Conservation (phyloP, 2,797 vertebrate genomes). For the Sebastiscus albofasciatus region DNA sequence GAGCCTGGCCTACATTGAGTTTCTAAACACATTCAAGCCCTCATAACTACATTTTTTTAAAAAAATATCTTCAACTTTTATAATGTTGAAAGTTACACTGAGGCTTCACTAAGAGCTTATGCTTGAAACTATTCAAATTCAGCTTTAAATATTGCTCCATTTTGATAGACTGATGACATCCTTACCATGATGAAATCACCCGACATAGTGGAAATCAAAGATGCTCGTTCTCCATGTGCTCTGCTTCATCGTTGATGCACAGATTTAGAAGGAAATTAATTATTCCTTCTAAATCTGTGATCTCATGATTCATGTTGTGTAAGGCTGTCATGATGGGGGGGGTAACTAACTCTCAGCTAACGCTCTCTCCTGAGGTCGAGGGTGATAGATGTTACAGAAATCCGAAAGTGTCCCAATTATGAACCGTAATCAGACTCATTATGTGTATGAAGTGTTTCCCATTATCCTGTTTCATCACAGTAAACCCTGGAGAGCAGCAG, state of each 20-base stretch:
- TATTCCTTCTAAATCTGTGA: conserved; percentile 7
- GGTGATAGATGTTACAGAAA: background rate
- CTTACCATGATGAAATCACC: conserved; percentile 39
- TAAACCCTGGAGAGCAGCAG: conserved; percentile 2
- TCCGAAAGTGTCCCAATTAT: background rate
- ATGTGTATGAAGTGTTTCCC: background rate
- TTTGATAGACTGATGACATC: conserved; percentile 16
- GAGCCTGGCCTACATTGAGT: background rate
- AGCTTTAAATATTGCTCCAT: background rate
- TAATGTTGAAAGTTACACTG: background rate
- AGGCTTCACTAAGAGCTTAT: background rate
- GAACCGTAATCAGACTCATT: conserved; percentile 7
- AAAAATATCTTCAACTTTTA: background rate
- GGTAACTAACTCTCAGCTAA: background rate
- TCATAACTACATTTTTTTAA: background rate
- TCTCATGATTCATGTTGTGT: background rate
- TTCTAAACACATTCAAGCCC: background rate
- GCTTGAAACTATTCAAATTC: background rate
- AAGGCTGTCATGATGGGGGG: background rate
- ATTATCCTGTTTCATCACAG: conserved; percentile 18
- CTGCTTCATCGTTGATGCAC: background rate
- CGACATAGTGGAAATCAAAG: conserved; percentile 1
- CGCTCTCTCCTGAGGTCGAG: background rate
- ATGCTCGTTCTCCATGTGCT: background rate
- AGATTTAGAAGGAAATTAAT: conserved; percentile 13